Percentiles rank a stretch among this genome's conserved stretches.
These are phyloP conservation scores for Tenebrio molitor DNA, from an alignment of 1,140 invertebrate species.

Conservation along the genomic window DNA sequence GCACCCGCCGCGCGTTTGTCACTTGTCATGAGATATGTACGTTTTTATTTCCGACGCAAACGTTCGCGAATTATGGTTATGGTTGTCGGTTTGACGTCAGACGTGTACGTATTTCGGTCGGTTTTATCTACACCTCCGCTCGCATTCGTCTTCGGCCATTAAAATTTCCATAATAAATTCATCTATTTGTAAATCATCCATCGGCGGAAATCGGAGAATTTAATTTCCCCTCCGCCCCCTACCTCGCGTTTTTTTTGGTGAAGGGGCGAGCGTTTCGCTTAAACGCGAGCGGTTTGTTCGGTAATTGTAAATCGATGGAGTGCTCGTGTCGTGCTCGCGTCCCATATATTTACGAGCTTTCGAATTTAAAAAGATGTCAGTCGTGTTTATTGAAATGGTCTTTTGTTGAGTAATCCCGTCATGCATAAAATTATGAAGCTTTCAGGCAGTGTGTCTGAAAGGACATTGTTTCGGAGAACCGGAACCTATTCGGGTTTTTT, in stretches of 20 bases:
- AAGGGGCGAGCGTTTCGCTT: too few relatives aligned
- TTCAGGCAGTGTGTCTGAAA: slow-evolving; percentile 16
- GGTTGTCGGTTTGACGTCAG: slow-evolving; percentile 24
- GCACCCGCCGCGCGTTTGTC: too few relatives aligned
- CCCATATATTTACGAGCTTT: neutral
- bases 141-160: slow-evolving; percentile 2
- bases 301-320: slow-evolving; percentile 4
- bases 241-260: neutral
- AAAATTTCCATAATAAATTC: slow-evolving; percentile 19
- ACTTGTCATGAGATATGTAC: slow-evolving; percentile 23
- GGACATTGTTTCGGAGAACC: slow-evolving; percentile 15
- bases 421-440: slow-evolving; percentile 33
- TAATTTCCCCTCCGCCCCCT: neutral
- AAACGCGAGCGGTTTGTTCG: neutral
- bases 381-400: slow-evolving; percentile 15
- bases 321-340: neutral
- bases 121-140: slow-evolving; percentile 19
- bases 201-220: slow-evolving; percentile 5
- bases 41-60: slow-evolving; percentile 33
- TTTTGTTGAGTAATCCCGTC: slow-evolving; percentile 25
- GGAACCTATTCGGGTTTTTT: slow-evolving; percentile 18
- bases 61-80: slow-evolving; percentile 37
- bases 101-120: neutral
- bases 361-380: slow-evolving; percentile 11
- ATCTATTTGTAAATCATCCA: slow-evolving; percentile 29